Base-by-base conservation (phyloP, 2,113 vertebrate species). In the Heterocephalus glaber region DNA sequence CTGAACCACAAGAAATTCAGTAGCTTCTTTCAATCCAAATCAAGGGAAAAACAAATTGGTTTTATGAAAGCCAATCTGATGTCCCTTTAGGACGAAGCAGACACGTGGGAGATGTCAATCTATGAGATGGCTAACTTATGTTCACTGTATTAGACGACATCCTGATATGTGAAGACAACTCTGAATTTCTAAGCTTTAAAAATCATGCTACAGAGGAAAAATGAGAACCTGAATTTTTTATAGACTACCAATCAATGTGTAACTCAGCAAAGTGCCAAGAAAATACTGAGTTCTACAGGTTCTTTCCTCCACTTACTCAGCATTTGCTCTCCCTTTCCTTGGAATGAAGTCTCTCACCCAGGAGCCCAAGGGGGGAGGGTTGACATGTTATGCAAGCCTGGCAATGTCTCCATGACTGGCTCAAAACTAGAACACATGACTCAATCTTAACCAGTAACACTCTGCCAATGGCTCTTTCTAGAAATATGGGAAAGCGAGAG, bases 31-130 rank as follows among this genome's bases (percentile, higher is more conserved):
- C 35, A 49, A 61, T 7, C n/a, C 72, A 82, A 16, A 20, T 82
- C 68, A 85, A 30, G 35, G 68, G 70, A 84, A 84, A 63, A 90
- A 47, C 63, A 87, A 65, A 38, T 17, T 63, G 61, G 61, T 52
- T 83, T 88, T 76, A 44, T 20, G 12, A 61, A 30, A 54, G 47
- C 30, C n/a, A 35, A 11, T 5, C 1, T 26, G 26, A 77, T 35
- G 65, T 61, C 54, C 66, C 49, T 76, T 38, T 54, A 56, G 66
- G 81, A 47, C 41, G 8, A 17, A 56, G 56, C 3, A 44, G 7
- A 90, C 66, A 61, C 2, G 11, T 5, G 12, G 86, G 52, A 83
- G 74, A 61, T 0, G 3, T 24, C 91, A 68, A 24, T 77, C 86
- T 77, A 35, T 30, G 54, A 74, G 65, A 68, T 41, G 54, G 84